Evolutionary conservation across 92 coral and sea anemone genomes (phyloP).

Genomic region (Porites evermanni): DNA sequence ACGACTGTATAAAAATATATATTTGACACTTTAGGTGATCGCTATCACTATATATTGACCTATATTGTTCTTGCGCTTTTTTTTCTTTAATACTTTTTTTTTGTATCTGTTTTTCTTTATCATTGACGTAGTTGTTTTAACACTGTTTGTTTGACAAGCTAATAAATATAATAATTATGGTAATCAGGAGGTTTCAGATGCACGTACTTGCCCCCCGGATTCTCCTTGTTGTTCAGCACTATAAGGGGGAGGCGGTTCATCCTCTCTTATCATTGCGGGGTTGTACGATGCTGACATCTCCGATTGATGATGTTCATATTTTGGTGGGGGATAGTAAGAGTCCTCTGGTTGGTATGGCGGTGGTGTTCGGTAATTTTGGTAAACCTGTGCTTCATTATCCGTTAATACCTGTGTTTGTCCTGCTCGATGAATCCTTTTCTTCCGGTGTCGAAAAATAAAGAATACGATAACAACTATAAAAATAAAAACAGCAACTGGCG

Average conservation of each 20-base stretch:
- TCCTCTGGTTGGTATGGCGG: not conserved
- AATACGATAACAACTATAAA: not conserved
- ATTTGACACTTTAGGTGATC: too few relatives aligned
- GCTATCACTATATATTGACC: too few relatives aligned
- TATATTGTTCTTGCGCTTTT: too few relatives aligned
- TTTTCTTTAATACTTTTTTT: too few relatives aligned
- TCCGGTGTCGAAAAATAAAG: not conserved
- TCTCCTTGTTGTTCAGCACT: not conserved
- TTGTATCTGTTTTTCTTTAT: too few relatives aligned
- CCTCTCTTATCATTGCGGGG: not conserved
- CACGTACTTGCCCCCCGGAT: not conserved
- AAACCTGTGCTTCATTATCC: not conserved
- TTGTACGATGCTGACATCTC: not conserved
- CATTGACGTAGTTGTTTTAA: too few relatives aligned
- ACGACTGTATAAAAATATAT: too few relatives aligned
- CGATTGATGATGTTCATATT: not conserved
- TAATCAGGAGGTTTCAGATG: too few relatives aligned
- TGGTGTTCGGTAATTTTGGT: not conserved
- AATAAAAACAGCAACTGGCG: not conserved
- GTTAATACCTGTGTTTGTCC: not conserved
- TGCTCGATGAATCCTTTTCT: not conserved
- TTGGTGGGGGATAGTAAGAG: not conserved
- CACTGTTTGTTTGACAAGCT: too few relatives aligned
- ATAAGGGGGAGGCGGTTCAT: not conserved
- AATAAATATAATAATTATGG: too few relatives aligned